A percentile compares a stretch with the other conserved stretches of the same genome.
Conservation (phyloP, 2,113 vertebrate genomes). For the Marcusenius ussheri region DNA sequence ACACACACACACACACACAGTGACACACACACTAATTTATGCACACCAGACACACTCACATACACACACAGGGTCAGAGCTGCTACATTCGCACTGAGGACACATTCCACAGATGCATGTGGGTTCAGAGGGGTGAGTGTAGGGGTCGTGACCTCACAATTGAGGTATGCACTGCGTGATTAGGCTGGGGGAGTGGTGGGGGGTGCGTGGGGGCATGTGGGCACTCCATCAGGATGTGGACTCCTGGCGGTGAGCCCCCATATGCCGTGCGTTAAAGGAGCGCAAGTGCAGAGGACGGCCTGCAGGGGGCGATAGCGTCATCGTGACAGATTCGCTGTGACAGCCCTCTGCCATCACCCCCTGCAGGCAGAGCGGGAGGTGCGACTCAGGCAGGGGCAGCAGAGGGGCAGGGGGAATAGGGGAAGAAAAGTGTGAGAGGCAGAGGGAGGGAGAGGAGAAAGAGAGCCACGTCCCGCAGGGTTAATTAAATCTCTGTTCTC, state of each 20-base stretch:
- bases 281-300: neutral
- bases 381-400: neutral
- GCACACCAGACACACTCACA: neutral
- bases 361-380: slow-evolving; percentile 9
- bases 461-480: slow-evolving; percentile 48
- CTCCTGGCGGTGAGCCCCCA: neutral
- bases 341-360: neutral
- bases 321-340: slow-evolving; percentile 10
- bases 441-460: neutral
- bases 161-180: neutral
- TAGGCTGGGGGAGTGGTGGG: neutral
- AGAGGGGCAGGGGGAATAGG: slow-evolving; percentile 9
- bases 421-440: slow-evolving; percentile 4
- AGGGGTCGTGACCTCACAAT: neutral
- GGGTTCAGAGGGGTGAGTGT: neutral
- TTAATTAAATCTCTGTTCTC: slow-evolving; percentile 65
- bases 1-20: neutral
- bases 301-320: neutral
- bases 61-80: slow-evolving; percentile 26
- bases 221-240: neutral
- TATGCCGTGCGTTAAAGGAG: slow-evolving; percentile 1
- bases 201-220: neutral
- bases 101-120: slow-evolving; percentile 29
- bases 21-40: too few species aligned
- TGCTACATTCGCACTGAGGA: slow-evolving; percentile 26